Conservation (phyloP, 2,113 vertebrate genomes). For the Colaptes auratus region DNA sequence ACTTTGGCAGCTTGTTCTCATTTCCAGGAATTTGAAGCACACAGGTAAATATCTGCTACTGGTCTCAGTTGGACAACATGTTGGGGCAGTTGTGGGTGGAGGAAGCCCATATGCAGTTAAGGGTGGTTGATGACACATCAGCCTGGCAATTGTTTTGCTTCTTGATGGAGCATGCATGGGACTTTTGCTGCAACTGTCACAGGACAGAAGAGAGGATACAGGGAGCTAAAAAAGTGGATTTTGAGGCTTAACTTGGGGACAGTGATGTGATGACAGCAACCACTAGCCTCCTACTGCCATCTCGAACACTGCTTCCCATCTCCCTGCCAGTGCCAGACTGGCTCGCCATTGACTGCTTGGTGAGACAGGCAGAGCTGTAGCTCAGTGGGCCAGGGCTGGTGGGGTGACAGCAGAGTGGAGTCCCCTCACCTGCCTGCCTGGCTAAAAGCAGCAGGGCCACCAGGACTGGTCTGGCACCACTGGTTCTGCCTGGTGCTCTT, state of each 20-base stretch:
- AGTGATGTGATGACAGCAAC: rapidly evolving
- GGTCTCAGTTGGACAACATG: rapidly evolving
- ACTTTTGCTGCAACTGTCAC: background rate
- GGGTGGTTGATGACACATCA: too few relatives aligned
- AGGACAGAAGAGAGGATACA: rapidly evolving
- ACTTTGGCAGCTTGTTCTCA: background rate
- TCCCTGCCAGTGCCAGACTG: too few relatives aligned
- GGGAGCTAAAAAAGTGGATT: rapidly evolving
- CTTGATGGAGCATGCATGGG: background rate
- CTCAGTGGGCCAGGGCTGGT: too few relatives aligned
- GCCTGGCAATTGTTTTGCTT: background rate
- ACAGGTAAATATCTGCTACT: background rate
- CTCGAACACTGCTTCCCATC: too few relatives aligned
- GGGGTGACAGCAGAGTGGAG: too few relatives aligned
- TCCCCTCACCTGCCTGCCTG: too few relatives aligned
- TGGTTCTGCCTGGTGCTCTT: background rate
- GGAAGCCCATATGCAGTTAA: too few relatives aligned
- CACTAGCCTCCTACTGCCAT: too few relatives aligned
- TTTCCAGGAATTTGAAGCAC: too few relatives aligned
- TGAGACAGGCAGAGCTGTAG: too few relatives aligned
- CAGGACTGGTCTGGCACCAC: background rate
- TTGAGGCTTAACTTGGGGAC: background rate
- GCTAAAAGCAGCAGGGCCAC: too few relatives aligned
- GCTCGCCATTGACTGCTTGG: background rate
- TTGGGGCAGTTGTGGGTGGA: too few relatives aligned